A percentile compares a stretch with the other conserved stretches of the same genome.
phyloP scores from a whole-genome alignment of 2,797 vertebrate genomes.

The Salmo trutta region DNA sequence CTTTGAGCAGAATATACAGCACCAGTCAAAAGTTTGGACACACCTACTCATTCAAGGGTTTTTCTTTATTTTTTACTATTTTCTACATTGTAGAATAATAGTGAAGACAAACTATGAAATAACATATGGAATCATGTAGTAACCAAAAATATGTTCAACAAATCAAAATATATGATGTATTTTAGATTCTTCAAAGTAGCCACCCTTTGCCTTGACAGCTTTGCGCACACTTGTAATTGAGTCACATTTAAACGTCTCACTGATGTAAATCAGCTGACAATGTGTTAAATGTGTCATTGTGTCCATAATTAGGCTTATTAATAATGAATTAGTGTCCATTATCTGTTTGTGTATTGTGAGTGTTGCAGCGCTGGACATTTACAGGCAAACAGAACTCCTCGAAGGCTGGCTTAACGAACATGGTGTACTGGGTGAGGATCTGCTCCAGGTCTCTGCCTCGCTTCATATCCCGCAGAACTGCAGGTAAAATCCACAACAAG shows the following conservation, averaged over 20 bases:
- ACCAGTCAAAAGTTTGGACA: too few species aligned
- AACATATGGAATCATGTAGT: too few species aligned
- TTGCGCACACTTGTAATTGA: neutral
- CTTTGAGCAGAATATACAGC: neutral
- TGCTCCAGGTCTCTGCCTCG: constrained; percentile 94
- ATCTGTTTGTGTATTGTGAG: neutral
- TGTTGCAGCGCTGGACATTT: constrained; percentile 47
- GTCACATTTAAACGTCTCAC: neutral
- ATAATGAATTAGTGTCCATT: neutral
- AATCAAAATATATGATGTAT: too few species aligned
- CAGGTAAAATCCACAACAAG: constrained; percentile 2
- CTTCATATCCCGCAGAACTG: constrained; percentile 94
- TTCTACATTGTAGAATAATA: too few species aligned
- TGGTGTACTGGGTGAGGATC: constrained; percentile 95
- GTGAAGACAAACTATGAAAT: too few species aligned
- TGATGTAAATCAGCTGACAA: too few species aligned
- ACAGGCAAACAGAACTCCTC: constrained; percentile 98
- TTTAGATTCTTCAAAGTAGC: too few species aligned
- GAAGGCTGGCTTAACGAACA: constrained; percentile 96
- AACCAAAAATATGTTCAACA: too few species aligned
- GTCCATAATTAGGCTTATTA: neutral
- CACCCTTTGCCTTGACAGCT: too few species aligned
- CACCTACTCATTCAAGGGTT: too few species aligned
- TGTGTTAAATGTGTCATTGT: neutral
- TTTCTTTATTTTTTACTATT: too few species aligned